Evolutionary conservation across 2,888 invertebrate genomes (phyloP).

Genomic region (Athalia rosae): DNA sequence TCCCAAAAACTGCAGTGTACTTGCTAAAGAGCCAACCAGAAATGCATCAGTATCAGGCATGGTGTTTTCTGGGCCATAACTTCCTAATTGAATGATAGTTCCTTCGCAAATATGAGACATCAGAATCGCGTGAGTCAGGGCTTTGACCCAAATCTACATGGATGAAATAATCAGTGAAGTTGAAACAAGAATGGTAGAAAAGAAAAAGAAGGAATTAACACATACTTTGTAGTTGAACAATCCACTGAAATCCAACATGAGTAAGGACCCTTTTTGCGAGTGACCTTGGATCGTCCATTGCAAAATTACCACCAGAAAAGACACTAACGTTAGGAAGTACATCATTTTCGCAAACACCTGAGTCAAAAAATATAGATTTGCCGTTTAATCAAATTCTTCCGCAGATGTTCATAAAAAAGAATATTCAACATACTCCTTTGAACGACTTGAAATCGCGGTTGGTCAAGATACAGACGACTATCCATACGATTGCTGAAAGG

Average conservation of each 20-base stretch:
- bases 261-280: neutral
- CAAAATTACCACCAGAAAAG: neutral
- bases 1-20: slow-evolving; percentile 11
- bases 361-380: neutral
- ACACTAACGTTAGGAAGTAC: neutral
- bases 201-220: neutral
- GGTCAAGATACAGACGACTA: slow-evolving; percentile 29
- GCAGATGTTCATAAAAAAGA: neutral
- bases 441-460: slow-evolving; percentile 23
- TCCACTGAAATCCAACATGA: slow-evolving; percentile 14
- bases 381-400: no score
- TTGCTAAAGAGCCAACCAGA: slow-evolving; percentile 12
- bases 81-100: slow-evolving; percentile 31
- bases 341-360: slow-evolving; percentile 17
- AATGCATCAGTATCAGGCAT: slow-evolving; percentile 33
- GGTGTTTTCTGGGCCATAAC: slow-evolving; percentile 23
- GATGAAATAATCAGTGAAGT: neutral
- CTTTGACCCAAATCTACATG: slow-evolving; percentile 21
- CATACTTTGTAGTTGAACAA: slow-evolving; percentile 31
- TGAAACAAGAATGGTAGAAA: neutral
- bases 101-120: slow-evolving; percentile 37
- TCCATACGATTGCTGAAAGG: slow-evolving; percentile 27
- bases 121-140: slow-evolving; percentile 26
- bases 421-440: slow-evolving; percentile 18
- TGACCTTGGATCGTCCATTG: neutral